Evolutionary conservation across 2,797 vertebrate species (phyloP).

Genomic region (Scolopax bukidnonensis): DNA sequence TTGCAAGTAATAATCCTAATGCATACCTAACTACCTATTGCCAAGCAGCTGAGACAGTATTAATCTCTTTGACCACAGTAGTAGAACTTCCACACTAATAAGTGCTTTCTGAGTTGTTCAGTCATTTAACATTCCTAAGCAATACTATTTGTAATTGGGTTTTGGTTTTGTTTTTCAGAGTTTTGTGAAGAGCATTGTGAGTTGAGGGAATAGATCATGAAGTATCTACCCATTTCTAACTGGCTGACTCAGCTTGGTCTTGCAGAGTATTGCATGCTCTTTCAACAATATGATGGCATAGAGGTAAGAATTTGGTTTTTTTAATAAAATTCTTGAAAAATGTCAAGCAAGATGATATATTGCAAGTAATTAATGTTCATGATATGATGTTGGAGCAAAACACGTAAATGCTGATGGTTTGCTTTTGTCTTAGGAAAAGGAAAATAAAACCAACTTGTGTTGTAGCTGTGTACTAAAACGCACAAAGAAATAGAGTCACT

Average conservation of each 20-base stretch:
- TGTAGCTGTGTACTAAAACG: background rate
- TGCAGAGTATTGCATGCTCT: slow-evolving; percentile 78
- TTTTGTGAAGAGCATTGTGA: background rate
- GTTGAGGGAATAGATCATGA: slow-evolving; percentile 68
- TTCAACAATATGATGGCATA: slow-evolving; percentile 82
- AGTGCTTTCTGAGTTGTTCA: background rate
- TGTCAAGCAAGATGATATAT: background rate
- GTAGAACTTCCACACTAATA: background rate
- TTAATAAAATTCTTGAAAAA: background rate
- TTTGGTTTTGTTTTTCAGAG: background rate
- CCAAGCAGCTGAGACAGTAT: background rate
- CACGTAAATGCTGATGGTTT: background rate
- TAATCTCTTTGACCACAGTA: background rate
- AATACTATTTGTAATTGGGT: background rate
- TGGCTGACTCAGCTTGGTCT: slow-evolving; percentile 84
- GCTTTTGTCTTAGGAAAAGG: background rate
- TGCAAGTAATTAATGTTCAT: background rate
- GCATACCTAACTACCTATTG: background rate
- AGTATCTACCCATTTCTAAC: slow-evolving; percentile 82
- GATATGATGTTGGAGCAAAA: background rate
- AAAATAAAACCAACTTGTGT: background rate
- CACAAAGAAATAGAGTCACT: background rate
- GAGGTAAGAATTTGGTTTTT: slow-evolving; percentile 75
- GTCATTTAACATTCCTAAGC: background rate
- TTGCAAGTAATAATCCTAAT: background rate